Base-by-base conservation (phyloP, 2,113 vertebrate genomes). In the Oophaga pumilio region DNA sequence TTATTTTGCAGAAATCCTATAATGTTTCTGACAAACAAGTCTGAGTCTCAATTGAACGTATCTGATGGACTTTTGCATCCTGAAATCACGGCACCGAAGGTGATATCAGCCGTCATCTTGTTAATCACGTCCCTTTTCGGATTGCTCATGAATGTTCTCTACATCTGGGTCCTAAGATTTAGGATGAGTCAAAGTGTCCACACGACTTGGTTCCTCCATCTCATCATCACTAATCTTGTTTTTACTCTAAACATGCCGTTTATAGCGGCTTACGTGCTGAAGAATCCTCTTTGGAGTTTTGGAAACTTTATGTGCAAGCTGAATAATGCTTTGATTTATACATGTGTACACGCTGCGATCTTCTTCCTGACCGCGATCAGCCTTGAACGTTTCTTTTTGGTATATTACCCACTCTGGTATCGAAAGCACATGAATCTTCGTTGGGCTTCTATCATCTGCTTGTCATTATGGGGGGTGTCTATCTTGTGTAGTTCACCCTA, bases 101-200 rank as follows among this genome's bases (percentile, higher is more conserved):
- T 76, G 7, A 1, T 17, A 15, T 10, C 69, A 4, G 10, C n/a
- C 0, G 1, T 82, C 1, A 24, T 82, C 20, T 62, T 78, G 10
- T n/a, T 79, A 24, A 2, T 71, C 5, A 33, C 56, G 0, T 77
- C 77, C 8, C 12, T 88, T 0, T 8, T 69, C 7, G 86, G 86
- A 64, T 28, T 18, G 2, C 14, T 52, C 57, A 24, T 57, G 50
- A 87, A 93, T 1, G 77, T 86, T 3, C 53, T 92, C 62, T 91
- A 91, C 43, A 68, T 92, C 2, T 93, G 91, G 91, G 85, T 91
- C 62, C 85, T 93, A 71, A 89, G 85, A 57, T 85, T 90, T 87
- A 93, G 90, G 79, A 93, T 92, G 91, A 89, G 90, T 62, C 91
- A 82, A 66, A 90, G 89, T 0, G 89, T 91, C 78, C 92, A 89